Base-by-base conservation (phyloP, 1,140 invertebrate genomes). In the Cephus cinctus region DNA sequence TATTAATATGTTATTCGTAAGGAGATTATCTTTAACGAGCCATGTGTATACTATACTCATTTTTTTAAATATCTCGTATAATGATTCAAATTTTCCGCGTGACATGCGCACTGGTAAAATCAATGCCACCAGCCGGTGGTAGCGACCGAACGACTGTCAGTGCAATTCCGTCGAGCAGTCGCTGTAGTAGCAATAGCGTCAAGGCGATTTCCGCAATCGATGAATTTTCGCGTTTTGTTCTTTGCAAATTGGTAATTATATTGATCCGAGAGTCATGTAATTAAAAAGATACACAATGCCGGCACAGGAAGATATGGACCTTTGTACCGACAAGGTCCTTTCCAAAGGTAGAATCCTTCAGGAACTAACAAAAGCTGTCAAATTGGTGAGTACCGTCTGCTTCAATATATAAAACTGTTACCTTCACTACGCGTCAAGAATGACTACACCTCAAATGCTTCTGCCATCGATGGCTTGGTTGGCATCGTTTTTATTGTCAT, bases 321-420 rank as follows among this genome's bases (percentile, higher is more conserved):
- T 74, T 18, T 73, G 71, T 57, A 76, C 74, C 39, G 75, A 77
- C 59, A 78, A 77, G 41, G 63, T 76, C 19, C 58, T 75, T 11
- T 75, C 74, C 16, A 78, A 78, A 43, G 62, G 61, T 9, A 67
- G 73, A 54, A 78, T 77, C 14, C 56, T 78, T 20, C 71, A 75
- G 25, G 75, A 78, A 49, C 62, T 78, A 11, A 77, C 75, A 15
- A 76, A 77, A 52, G 71, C 76, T 51, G 73, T 78, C 52, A 78
- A 78, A 65, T 48, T 78, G 63, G 76, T 76, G 52, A 73, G 72
- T 63, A 45, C 43, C 12, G n/a, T 27, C 27, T 32, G 36, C n/a
- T 20, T 18, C 18, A 22, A 45, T 35, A n/a, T n/a, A n/a, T n/a
- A n/a, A n/a, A n/a, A n/a, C n/a, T n/a, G n/a, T n/a, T n/a, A n/a